A percentile compares a stretch with the other conserved stretches of the same genome.
Conservation (phyloP, 2,797 vertebrate genomes). For the Dendrocincla tyrannina region DNA sequence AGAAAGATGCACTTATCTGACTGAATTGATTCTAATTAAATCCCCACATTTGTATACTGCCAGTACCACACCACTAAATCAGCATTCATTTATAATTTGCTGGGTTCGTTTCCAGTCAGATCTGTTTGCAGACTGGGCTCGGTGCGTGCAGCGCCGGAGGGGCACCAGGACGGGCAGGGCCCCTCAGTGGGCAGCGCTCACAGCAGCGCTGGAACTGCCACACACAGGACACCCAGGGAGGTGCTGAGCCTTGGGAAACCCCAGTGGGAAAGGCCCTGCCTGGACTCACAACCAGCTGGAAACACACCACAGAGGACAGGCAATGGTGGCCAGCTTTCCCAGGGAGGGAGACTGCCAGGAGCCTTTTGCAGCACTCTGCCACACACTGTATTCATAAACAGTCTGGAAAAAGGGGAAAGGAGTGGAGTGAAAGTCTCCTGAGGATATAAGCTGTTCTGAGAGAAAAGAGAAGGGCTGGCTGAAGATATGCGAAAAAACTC, state of each 20-base stretch:
- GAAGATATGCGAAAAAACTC: background rate
- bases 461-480: background rate
- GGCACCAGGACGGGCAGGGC: background rate
- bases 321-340: background rate
- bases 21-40: background rate
- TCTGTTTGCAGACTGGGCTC: background rate
- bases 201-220: accelerated
- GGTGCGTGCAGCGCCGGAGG: accelerated
- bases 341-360: background rate
- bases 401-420: background rate
- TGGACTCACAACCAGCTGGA: background rate
- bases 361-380: background rate
- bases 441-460: background rate
- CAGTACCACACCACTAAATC: background rate
- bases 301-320: background rate
- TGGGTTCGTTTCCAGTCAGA: background rate
- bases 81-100: background rate
- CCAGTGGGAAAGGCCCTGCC: accelerated
- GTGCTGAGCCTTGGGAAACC: background rate
- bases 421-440: background rate
- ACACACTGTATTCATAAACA: background rate
- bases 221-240: accelerated
- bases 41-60: too few species aligned
- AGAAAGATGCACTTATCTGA: background rate
- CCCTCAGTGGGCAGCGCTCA: accelerated